phyloP scores from a whole-genome alignment of 2,888 invertebrate genomes.

The Sarcophaga rosellei region DNA sequence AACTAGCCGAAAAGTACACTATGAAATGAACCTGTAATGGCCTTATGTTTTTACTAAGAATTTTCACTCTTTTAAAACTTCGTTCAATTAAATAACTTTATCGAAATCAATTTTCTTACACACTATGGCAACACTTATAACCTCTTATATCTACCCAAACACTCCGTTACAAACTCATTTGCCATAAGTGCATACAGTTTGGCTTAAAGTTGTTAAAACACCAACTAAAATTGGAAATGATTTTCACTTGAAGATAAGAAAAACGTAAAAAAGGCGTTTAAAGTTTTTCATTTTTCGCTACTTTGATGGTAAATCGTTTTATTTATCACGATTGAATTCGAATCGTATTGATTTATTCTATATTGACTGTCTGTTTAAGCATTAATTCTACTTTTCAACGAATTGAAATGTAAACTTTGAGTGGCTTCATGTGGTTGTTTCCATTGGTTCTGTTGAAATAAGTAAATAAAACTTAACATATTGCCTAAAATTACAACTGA shows the following conservation, averaged over 20 bases:
- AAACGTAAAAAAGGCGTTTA: not conserved
- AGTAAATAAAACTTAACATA: constrained; percentile 10
- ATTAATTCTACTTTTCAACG: not conserved
- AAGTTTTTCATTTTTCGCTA: constrained; percentile 1
- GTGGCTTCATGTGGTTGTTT: not conserved
- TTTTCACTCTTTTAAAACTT: no score
- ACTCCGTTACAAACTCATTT: no score
- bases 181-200: no score
- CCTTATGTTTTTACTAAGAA: no score
- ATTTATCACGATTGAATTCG: constrained; percentile 46
- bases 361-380: constrained; percentile 25
- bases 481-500: not conserved
- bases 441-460: no score
- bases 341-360: constrained; percentile 46
- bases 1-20: no score
- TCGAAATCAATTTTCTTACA: no score
- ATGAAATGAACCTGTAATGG: no score
- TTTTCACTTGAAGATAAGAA: constrained; percentile 42
- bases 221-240: constrained; percentile 49
- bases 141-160: no score
- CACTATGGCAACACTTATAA: no score
- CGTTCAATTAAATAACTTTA: no score
- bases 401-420: constrained; percentile 2
- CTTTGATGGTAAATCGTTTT: constrained; percentile 40
- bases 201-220: constrained; percentile 5